Percentiles rank a stretch among this genome's conserved stretches.
Evolutionary conservation across 2,113 vertebrate species (phyloP).

Genomic region (Ariopsis seemanni): DNA sequence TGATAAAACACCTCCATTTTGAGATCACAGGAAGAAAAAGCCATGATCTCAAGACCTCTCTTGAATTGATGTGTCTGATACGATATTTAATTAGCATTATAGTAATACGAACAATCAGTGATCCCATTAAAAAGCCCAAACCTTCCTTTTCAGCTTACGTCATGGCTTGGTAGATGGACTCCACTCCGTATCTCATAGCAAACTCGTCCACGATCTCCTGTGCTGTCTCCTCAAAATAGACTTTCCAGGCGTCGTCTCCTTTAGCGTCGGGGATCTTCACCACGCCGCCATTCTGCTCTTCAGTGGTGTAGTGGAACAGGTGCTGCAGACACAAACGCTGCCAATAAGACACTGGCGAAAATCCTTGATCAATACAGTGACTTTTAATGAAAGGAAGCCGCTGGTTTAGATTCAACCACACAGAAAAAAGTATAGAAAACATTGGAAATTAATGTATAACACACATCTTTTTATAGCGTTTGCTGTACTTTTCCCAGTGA

Average conservation of each 20-base stretch:
- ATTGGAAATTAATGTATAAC: neutral
- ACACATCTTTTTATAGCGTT: neutral
- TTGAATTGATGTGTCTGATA: neutral
- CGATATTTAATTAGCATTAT: neutral
- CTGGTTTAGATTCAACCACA: neutral
- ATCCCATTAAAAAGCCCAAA: neutral
- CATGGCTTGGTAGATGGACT: constrained; percentile 99
- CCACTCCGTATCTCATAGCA: constrained; percentile 96
- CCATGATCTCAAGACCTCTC: neutral
- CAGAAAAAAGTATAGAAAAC: neutral
- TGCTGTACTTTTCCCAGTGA: neutral
- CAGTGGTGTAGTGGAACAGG: constrained; percentile 94
- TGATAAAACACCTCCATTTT: neutral
- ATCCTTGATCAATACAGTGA: neutral
- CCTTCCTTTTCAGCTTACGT: constrained; percentile 78
- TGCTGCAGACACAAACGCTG: constrained; percentile 73
- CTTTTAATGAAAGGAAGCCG: neutral
- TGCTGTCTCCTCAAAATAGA: constrained; percentile 94
- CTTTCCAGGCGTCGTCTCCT: constrained; percentile 97
- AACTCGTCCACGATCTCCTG: constrained; percentile 98
- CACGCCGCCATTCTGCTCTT: constrained; percentile 88
- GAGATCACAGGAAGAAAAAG: neutral
- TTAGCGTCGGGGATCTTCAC: constrained; percentile 96
- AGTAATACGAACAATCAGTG: neutral
- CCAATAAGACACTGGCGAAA: constrained; percentile 17